phyloP scores from a whole-genome alignment of 1,140 invertebrate species.

The Steinernema feltiae region DNA sequence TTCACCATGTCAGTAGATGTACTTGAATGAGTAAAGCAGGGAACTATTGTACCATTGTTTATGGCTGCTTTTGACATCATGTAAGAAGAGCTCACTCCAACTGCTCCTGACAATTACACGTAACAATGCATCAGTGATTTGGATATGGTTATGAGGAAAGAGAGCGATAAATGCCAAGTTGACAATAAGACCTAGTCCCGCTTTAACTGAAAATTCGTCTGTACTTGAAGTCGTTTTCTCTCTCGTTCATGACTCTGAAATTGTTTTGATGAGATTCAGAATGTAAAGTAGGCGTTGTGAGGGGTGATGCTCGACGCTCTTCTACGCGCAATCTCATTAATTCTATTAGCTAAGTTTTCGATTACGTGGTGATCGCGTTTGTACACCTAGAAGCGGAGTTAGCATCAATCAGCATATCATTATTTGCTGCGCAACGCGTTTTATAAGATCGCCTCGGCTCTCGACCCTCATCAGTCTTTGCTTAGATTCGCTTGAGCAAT shows the following conservation, averaged over 20 bases:
- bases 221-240: background rate
- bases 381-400: background rate
- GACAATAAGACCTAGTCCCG: too few species aligned
- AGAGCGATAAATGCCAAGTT: too few species aligned
- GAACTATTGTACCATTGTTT: too few species aligned
- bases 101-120: too few species aligned
- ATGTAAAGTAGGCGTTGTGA: background rate
- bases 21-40: too few species aligned
- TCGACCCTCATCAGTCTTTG: background rate
- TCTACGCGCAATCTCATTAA: background rate
- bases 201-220: too few species aligned
- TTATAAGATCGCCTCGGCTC: background rate
- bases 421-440: background rate
- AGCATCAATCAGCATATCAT: background rate
- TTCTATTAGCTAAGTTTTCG: background rate
- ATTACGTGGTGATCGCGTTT: background rate
- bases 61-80: too few species aligned
- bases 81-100: too few species aligned
- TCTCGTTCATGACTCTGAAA: background rate
- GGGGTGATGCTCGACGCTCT: background rate
- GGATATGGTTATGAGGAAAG: too few species aligned
- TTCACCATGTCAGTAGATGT: too few species aligned
- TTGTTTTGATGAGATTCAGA: conserved; percentile 15
- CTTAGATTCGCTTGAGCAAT: background rate
- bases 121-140: too few species aligned